Conservation (phyloP, 2,113 vertebrate genomes). For the Ariopsis seemanni region DNA sequence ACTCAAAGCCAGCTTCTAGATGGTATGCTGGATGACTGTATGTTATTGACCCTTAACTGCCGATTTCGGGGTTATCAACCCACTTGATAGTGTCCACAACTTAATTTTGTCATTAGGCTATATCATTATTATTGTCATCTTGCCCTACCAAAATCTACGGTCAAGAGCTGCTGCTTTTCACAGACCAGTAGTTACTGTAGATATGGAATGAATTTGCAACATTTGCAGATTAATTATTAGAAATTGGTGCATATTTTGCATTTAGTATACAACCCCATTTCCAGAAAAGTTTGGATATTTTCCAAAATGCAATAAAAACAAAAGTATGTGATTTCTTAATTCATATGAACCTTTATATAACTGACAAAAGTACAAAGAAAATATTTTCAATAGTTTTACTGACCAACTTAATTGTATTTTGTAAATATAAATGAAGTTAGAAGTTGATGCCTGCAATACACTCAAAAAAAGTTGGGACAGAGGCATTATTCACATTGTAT, state of each 20-base stretch:
- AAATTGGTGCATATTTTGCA: background rate
- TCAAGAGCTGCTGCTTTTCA: background rate
- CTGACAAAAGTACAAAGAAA: too few species aligned
- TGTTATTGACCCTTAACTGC: background rate
- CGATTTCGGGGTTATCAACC: background rate
- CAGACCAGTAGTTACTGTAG: background rate
- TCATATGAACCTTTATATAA: too few species aligned
- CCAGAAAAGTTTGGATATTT: too few species aligned
- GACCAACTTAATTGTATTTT: too few species aligned
- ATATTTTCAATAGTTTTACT: too few species aligned
- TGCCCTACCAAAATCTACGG: background rate
- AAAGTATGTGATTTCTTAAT: too few species aligned
- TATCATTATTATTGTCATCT: background rate
- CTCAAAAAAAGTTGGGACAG: too few species aligned
- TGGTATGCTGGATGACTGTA: background rate
- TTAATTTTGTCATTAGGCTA: background rate
- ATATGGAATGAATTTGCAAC: background rate
- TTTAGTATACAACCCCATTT: background rate
- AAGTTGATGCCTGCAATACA: too few species aligned
- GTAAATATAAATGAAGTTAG: too few species aligned
- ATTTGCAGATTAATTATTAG: too few species aligned
- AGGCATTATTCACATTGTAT: too few species aligned
- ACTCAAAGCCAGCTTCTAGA: background rate
- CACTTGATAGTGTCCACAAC: background rate
- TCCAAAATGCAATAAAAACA: too few species aligned